Percentiles rank a stretch among this genome's conserved stretches.
Evolutionary conservation across 2,888 invertebrate genomes (phyloP).

Genomic region (Tinea trinotella): DNA sequence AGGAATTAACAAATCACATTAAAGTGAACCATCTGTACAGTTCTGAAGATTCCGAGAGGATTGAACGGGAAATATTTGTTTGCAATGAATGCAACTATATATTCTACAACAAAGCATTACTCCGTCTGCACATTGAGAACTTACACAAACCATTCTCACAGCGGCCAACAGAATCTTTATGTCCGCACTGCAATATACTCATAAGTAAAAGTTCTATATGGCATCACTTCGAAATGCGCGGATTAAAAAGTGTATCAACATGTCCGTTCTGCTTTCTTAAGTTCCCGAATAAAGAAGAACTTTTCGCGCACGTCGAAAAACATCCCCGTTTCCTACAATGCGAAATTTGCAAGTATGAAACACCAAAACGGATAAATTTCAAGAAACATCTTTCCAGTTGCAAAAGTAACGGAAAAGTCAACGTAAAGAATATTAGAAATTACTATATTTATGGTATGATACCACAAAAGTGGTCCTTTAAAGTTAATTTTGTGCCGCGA

Average conservation of each 20-base stretch:
- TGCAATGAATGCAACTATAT: conserved; percentile 37
- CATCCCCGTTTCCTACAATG: conserved; percentile 35
- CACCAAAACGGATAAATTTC: conserved; percentile 26
- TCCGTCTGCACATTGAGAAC: conserved; percentile 31
- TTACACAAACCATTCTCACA: conserved; percentile 22
- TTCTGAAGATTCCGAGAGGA: conserved; percentile 29
- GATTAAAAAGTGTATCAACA: conserved; percentile 28
- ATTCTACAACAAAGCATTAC: conserved; percentile 44
- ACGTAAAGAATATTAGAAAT: not conserved
- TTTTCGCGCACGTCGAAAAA: conserved; percentile 30
- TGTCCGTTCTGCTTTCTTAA: conserved; percentile 39
- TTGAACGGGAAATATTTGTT: conserved; percentile 41
- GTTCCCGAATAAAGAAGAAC: conserved; percentile 22
- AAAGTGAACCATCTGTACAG: conserved; percentile 36
- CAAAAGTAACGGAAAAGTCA: not conserved
- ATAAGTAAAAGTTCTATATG: conserved; percentile 24
- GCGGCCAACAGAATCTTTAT: conserved; percentile 22
- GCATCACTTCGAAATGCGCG: conserved; percentile 37
- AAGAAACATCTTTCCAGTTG: conserved; percentile 31
- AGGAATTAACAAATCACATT: conserved; percentile 32
- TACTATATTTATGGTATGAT: conserved; percentile 23
- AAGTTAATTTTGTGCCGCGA: conserved; percentile 26
- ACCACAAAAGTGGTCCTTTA: conserved; percentile 4
- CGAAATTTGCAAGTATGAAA: conserved; percentile 31
- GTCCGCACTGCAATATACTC: conserved; percentile 34